phyloP scores from a whole-genome alignment of 1,140 invertebrate species.

The Eurosta solidaginis region DNA sequence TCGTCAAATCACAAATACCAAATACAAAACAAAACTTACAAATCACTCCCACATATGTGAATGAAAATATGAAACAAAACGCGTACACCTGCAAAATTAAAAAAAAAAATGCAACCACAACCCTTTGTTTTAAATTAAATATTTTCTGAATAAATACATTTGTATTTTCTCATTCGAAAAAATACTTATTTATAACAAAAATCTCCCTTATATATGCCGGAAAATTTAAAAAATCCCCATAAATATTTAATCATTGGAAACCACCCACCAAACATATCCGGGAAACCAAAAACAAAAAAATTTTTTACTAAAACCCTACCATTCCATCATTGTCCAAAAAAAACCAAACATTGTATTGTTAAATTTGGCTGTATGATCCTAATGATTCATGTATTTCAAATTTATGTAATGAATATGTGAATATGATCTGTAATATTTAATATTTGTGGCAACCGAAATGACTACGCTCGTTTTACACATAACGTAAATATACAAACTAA shows the following conservation, averaged over 20 bases:
- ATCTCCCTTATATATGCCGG: neutral
- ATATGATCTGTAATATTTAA: conserved; percentile 26
- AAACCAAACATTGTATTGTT: conserved; percentile 13
- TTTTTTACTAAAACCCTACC: neutral
- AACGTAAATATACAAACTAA: conserved; percentile 36
- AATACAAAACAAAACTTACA: conserved; percentile 32
- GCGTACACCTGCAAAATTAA: conserved; percentile 28
- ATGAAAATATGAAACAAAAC: conserved; percentile 36
- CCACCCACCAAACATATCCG: neutral
- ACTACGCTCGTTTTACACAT: neutral
- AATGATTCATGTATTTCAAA: conserved; percentile 57
- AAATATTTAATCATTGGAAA: neutral
- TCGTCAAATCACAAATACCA: conserved; percentile 53
- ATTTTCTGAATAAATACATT: neutral
- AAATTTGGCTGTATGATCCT: conserved; percentile 38
- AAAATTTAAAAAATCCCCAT: neutral
- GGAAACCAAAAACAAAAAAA: neutral
- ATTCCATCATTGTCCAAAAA: conserved; percentile 17
- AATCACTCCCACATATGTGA: conserved; percentile 40
- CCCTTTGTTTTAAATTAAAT: conserved; percentile 9
- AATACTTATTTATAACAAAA: neutral
- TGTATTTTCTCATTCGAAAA: neutral
- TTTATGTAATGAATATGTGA: conserved; percentile 9
- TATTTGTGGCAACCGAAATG: neutral
- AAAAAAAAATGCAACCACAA: neutral